Conservation (phyloP, 2,797 vertebrate genomes). For the Erpetoichthys calabaricus region DNA sequence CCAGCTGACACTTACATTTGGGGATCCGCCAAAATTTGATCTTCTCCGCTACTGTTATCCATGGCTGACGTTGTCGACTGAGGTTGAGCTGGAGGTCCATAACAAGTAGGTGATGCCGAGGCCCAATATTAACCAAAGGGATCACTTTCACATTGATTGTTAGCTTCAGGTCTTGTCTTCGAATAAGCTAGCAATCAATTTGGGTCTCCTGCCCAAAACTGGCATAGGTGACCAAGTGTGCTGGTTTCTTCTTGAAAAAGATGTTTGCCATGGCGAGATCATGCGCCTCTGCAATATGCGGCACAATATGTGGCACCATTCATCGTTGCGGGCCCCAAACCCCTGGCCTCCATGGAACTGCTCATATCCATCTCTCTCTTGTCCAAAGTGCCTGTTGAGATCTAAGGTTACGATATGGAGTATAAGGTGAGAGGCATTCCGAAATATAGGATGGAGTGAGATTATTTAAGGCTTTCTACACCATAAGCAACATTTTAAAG, state of each 20-base stretch:
- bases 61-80: neutral
- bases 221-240: neutral
- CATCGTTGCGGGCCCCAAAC: no score
- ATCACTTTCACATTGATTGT: conserved; percentile 1
- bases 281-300: neutral
- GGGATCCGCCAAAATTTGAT: neutral
- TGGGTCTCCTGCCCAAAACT: neutral
- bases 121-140: neutral
- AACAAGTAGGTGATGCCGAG: neutral
- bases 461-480: no score
- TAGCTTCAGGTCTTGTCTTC: neutral
- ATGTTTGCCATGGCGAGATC: neutral
- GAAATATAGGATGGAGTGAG: no score
- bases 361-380: no score
- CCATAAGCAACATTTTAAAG: no score
- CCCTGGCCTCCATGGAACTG: no score
- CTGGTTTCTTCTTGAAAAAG: conserved; percentile 1
- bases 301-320: no score
- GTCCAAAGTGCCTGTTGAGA: no score
- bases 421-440: no score
- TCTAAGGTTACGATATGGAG: no score
- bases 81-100: neutral
- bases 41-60: neutral
- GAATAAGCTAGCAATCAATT: neutral
- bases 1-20: neutral